Conservation (phyloP, 2,113 vertebrate genomes). For the Phocoena sinus region DNA sequence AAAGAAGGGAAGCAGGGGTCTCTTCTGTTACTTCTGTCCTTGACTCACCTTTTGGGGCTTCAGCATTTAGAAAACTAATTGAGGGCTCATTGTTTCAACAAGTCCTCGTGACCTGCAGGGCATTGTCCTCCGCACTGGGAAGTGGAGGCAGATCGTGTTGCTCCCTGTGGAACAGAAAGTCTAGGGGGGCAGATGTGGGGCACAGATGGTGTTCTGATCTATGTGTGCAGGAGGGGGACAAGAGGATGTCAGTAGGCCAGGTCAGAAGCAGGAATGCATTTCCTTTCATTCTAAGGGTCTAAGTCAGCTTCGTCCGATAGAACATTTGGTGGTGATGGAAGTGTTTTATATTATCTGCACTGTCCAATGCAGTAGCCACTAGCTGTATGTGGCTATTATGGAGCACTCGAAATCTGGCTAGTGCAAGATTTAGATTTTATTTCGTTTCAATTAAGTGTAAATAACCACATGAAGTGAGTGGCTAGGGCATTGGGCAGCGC, state of each 20-base stretch:
- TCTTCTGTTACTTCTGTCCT: neutral
- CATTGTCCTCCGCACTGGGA: neutral
- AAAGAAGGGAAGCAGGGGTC: no score
- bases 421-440: neutral
- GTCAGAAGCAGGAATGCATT: neutral
- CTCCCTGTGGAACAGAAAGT: neutral
- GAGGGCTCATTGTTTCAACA: neutral
- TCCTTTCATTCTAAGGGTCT: neutral
- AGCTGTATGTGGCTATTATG: neutral
- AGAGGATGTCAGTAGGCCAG: neutral
- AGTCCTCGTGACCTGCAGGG: neutral
- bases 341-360: neutral
- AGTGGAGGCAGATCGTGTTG: neutral
- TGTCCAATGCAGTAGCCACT: no score
- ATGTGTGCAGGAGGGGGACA: accelerated
- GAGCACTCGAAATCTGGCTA: neutral
- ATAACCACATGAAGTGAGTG: neutral
- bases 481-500: neutral
- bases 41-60: neutral
- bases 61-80: neutral
- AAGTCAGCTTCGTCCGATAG: neutral
- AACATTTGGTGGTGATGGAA: neutral
- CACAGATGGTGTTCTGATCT: neutral
- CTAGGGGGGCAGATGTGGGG: neutral
- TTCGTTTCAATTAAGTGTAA: neutral